These are phyloP conservation scores for Brienomyrus longianalis DNA, from an alignment of 2,113 vertebrate genomes.

Conservation along the genomic window DNA sequence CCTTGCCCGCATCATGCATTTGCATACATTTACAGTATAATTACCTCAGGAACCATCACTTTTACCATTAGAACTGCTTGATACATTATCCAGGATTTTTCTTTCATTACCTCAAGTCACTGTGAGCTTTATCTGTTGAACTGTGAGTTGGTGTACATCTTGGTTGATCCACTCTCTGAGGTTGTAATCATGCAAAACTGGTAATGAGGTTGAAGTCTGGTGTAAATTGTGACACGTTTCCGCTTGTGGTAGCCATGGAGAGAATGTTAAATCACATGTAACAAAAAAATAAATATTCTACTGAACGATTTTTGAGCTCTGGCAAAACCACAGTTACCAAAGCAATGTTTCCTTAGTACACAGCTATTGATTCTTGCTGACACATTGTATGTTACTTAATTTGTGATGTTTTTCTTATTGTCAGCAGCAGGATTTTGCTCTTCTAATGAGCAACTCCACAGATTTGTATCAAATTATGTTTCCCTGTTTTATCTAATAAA, in stretches of 20 bases:
- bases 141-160: not conserved
- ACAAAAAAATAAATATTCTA: not conserved
- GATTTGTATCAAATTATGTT: not conserved
- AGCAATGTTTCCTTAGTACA: not conserved
- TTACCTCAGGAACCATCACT: not conserved
- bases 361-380: not conserved
- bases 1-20: not conserved
- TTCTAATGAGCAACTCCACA: not conserved
- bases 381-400: not conserved
- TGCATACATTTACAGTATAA: not conserved
- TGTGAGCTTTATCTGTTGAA: not conserved
- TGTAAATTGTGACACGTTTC: not conserved
- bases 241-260: not conserved
- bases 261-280: not conserved
- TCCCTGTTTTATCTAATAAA: not conserved
- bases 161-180: not conserved
- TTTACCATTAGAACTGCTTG: not conserved
- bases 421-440: not conserved
- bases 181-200: not conserved
- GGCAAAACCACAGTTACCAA: not conserved
- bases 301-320: not conserved
- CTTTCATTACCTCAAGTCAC: not conserved
- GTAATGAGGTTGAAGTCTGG: not conserved
- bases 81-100: not conserved
- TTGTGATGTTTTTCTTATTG: not conserved